A percentile compares a stretch with the other conserved stretches of the same genome.
phyloP scores from a whole-genome alignment of 2,797 vertebrate genomes.

The Fratercula arctica region DNA sequence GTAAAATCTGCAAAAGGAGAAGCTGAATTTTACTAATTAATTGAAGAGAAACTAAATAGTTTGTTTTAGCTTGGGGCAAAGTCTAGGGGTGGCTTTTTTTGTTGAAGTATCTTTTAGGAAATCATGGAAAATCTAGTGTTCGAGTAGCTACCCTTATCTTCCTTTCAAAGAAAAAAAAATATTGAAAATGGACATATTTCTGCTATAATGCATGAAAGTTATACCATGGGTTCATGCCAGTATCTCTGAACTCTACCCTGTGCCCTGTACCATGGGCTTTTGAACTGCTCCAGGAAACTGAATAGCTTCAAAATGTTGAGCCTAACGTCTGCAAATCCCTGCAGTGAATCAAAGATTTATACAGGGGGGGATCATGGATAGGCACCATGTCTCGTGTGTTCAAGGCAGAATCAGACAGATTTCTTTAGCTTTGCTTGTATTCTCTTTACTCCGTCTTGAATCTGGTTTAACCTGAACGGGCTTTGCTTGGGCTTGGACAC shows the following conservation, averaged over 20 bases:
- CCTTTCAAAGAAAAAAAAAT: background rate
- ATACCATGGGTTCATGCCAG: background rate
- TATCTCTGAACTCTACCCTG: background rate
- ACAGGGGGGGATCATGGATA: background rate
- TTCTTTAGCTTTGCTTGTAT: background rate
- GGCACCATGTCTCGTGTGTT: fast-evolving
- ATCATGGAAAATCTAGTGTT: background rate
- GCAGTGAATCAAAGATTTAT: background rate
- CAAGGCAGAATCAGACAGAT: background rate
- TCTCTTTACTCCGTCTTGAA: background rate
- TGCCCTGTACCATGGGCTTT: background rate
- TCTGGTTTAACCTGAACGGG: background rate
- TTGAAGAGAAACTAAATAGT: background rate
- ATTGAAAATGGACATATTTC: background rate
- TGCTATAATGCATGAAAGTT: background rate
- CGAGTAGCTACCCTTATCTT: background rate
- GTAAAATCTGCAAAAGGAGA: background rate
- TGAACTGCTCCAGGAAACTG: background rate
- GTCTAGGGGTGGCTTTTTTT: background rate
- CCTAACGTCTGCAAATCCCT: background rate
- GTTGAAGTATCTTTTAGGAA: background rate
- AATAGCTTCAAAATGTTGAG: background rate
- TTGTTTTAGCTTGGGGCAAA: background rate
- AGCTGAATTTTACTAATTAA: background rate
- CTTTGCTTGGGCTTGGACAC: background rate